These are phyloP conservation scores for Uropsilus gracilis DNA, from an alignment of 2,113 vertebrate species.

Conservation along the genomic window DNA sequence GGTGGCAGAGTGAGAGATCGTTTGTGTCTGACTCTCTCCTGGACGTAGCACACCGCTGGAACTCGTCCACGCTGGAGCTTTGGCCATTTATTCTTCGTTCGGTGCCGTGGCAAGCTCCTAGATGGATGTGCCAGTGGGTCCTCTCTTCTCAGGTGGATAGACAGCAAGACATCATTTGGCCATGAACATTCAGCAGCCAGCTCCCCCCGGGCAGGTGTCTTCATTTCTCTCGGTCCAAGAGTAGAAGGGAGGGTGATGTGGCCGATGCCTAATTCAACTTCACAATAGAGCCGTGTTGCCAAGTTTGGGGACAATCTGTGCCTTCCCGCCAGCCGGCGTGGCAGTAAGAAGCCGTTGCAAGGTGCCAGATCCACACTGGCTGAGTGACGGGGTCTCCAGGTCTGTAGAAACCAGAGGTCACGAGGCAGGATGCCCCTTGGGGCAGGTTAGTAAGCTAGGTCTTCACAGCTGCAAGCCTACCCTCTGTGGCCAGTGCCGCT, in stretches of 20 bases:
- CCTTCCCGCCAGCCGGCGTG: not conserved
- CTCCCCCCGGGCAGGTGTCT: not conserved
- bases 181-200: not conserved
- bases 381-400: not conserved
- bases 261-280: not conserved
- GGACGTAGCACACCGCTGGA: not conserved
- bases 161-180: no score
- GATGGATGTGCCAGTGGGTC: not conserved
- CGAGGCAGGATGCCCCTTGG: not conserved
- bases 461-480: not conserved
- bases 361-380: not conserved
- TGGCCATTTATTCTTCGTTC: not conserved
- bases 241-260: fast-evolving
- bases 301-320: not conserved
- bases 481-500: not conserved
- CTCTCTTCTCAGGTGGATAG: not conserved
- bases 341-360: not conserved
- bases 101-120: not conserved
- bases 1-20: not conserved
- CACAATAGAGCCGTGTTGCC: not conserved
- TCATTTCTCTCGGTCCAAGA: not conserved
- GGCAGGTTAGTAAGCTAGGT: not conserved
- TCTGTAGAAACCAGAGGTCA: fast-evolving
- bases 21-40: not conserved
- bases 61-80: not conserved